phyloP scores from a whole-genome alignment of 2,888 invertebrate genomes.

The Nowickia ferox region DNA sequence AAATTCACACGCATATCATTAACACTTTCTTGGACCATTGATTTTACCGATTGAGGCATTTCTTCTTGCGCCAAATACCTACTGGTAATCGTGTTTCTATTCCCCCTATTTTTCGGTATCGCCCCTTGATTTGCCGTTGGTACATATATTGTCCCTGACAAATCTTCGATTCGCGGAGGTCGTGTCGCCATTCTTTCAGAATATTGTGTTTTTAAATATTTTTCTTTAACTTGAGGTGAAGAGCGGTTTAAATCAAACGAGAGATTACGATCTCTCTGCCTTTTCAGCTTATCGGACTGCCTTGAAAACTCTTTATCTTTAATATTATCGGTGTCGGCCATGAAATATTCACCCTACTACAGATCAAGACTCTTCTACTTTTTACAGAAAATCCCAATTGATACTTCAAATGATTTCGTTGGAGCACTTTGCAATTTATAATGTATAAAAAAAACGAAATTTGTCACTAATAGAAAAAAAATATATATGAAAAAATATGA shows the following conservation, averaged over 20 bases:
- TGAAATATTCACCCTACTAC: too few species aligned
- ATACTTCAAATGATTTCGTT: too few species aligned
- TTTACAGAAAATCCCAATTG: too few species aligned
- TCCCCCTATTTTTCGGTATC: not conserved
- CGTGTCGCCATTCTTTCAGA: not conserved
- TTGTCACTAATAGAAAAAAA: too few species aligned
- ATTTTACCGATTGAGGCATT: not conserved
- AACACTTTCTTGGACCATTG: conserved; percentile 9
- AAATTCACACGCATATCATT: not conserved
- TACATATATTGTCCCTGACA: conserved; percentile 3
- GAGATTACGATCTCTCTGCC: not conserved
- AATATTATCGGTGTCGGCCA: too few species aligned
- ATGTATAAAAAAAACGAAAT: too few species aligned
- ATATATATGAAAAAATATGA: too few species aligned
- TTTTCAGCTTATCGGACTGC: not conserved
- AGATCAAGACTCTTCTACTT: too few species aligned
- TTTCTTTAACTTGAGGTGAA: conserved; percentile 24
- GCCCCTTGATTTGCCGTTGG: not conserved
- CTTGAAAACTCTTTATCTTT: not conserved
- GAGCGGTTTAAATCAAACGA: conserved; percentile 24
- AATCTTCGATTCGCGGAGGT: not conserved
- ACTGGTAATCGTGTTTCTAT: too few species aligned
- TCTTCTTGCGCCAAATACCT: not conserved
- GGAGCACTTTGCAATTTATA: too few species aligned
- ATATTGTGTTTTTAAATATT: not conserved